Evolutionary conservation across 2,888 invertebrate species (phyloP), one percentile per base, ranked within the genome.

Genomic region (Ecliptopera silaceata): DNA sequence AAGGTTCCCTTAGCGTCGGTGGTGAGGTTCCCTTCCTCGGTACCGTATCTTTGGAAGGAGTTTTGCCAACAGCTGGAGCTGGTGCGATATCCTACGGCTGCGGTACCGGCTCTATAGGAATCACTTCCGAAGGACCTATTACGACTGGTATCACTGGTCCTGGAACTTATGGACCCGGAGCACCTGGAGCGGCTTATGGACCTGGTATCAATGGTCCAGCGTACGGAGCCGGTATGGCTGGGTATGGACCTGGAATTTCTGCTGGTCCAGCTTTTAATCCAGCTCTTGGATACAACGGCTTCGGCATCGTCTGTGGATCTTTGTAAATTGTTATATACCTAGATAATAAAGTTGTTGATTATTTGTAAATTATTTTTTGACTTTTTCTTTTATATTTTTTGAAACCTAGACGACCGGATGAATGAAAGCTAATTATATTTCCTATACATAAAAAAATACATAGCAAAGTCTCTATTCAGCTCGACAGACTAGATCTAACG

Each of bases 1-100:
- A 65, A 46, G 65, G 63, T 6, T 26, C 50, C 6, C 15, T 63
- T 5, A n/a, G 43, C 2, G 59, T 59, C 0, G 57, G 48, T 12
- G 61, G 65, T 11, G 55, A 51, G 11, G 39, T 65, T 12, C 63
- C 63, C 0, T 65, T 65, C 56, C 26, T 63, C 1, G 56, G 63
- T 15, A 54, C 59, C 2, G 59, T 61, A 6, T 59, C 47, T 12
- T 34, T 65, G 12, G 63, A 59, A 13, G 65, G 65, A 6, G 44
- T 49, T 32, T 31, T 61, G 20, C 61, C 63, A 1, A 58, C 59
- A 4, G 46, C 38, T 20, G 63, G 65, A 3, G 32, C 57, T 32
- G 57, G 61, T 4, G 56, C 50, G 2, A 46, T 65, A 4, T 57
- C 47, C 0, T 61, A 61, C 44, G 57, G 57, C 12, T 63, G 65